phyloP scores from a whole-genome alignment of 2,113 vertebrate species.

The Phaethornis superciliosus region DNA sequence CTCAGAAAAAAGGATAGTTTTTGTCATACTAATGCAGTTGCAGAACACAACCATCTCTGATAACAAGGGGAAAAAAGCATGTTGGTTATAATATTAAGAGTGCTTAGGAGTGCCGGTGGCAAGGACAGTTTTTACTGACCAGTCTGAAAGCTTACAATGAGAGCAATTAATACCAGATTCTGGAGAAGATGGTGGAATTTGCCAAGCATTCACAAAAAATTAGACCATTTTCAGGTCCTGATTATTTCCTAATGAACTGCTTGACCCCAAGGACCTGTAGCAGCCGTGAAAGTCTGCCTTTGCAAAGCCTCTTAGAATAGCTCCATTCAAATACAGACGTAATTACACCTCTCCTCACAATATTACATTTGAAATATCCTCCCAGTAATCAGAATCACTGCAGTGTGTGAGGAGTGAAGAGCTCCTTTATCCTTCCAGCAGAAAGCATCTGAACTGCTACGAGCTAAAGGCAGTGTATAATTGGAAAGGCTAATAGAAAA shows the following conservation, averaged over 20 bases:
- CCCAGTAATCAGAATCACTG: conserved; percentile 45
- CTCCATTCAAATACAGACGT: conserved; percentile 52
- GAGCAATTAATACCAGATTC: conserved; percentile 22
- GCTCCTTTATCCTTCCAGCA: conserved; percentile 56
- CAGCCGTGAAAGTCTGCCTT: conserved; percentile 22
- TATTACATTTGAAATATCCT: conserved; percentile 46
- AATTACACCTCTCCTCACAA: conserved; percentile 59
- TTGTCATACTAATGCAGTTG: not conserved
- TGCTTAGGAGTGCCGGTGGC: not conserved
- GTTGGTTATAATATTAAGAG: not conserved
- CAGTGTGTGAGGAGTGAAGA: conserved; percentile 61
- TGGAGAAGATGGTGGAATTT: conserved; percentile 33
- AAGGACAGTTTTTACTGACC: not conserved
- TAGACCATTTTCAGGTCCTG: conserved; percentile 19
- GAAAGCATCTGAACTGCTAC: conserved; percentile 10
- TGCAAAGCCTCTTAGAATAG: conserved; percentile 49
- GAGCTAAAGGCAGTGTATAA: conserved; percentile 44
- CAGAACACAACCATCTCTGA: not conserved
- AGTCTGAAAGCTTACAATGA: not conserved
- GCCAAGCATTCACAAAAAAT: conserved; percentile 15
- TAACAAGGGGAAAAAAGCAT: not conserved
- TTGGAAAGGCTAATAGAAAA: conserved; percentile 58
- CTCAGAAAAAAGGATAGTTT: not conserved
- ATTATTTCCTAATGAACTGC: conserved; percentile 35
- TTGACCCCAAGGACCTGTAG: conserved; percentile 28